These are phyloP conservation scores for Xylophagus ater DNA, from an alignment of 2,888 invertebrate genomes.

Conservation along the genomic window DNA sequence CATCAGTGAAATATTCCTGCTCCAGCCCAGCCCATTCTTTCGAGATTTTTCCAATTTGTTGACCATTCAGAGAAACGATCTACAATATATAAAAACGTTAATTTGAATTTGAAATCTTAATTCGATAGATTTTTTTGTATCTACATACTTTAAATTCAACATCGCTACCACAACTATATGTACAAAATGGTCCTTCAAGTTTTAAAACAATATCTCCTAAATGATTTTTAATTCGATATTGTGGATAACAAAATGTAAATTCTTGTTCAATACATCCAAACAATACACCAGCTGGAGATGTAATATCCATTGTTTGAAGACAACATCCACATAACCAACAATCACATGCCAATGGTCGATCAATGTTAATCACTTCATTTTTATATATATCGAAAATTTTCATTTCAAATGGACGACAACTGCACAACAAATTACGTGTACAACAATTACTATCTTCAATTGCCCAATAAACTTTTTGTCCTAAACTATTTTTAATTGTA, in stretches of 20 bases:
- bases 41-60: constrained; percentile 68
- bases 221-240: constrained; percentile 59
- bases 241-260: constrained; percentile 58
- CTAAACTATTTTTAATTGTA: constrained; percentile 59
- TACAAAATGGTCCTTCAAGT: constrained; percentile 67
- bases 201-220: constrained; percentile 56
- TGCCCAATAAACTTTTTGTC: constrained; percentile 63
- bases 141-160: constrained; percentile 61
- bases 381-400: constrained; percentile 66
- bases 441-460: constrained; percentile 72
- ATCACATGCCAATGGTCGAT: constrained; percentile 65
- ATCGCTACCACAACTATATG: constrained; percentile 65
- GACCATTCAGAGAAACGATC: constrained; percentile 61
- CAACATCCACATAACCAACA: constrained; percentile 77
- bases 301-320: constrained; percentile 61
- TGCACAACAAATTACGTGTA: constrained; percentile 68
- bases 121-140: too few relatives aligned
- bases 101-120: too few relatives aligned
- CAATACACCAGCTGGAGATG: constrained; percentile 53
- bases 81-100: too few relatives aligned
- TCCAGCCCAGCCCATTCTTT: constrained; percentile 76
- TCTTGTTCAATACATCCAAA: constrained; percentile 59
- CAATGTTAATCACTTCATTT: constrained; percentile 71
- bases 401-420: constrained; percentile 69
- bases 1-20: constrained; percentile 68